Evolutionary conservation across 2,888 invertebrate species (phyloP), one percentile per base, ranked within the genome.

Genomic region (Nemoura dubitans): DNA sequence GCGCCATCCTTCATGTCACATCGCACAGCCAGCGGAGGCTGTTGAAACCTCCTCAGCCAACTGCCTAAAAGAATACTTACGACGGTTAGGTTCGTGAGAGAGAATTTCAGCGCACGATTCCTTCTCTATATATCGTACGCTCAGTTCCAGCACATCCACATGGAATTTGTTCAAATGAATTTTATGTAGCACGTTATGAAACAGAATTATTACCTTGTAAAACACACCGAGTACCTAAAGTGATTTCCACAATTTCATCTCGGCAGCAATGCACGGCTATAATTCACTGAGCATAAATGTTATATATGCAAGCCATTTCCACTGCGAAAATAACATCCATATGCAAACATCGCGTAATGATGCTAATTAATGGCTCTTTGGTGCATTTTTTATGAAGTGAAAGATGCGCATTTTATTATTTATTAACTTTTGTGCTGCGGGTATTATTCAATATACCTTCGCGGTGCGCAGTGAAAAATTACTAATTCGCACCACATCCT

Each of bases 1-100:
- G 78, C 21, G 28, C 81, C 81, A 81, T 81, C 28, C 26, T 29
- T 81, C 81, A 28, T 81, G 81, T 81, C 81, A 81, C 81, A 29
- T 81, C 21, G 16, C 1, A 10, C 16, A 59, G 59, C 36, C 59
- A 59, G 59, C 59, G 59, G 59, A 59, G 59, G 59, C 59, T 59
- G 59, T 59, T 59, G 59, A 59, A 59, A 81, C 29, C 81, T 81
- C 81, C n/a, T 27, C 27, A 78, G 26, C 26, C 28, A 28, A 27
- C 27, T 30, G 81, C 81, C 81, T 81, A 28, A 28, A 81, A 59
- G 59, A 78, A 78, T 25, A 78, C 78, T 26, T 78, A 28, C 78
- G 27, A 28, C 14, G 78, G 26, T 78, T 78, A 28, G 16, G 5
- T 78, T 7, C 78, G 78, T 78, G 78, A 26, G 78, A 78, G 78